Percentiles rank a stretch among this genome's conserved stretches.
Evolutionary conservation across 2,113 vertebrate genomes (phyloP).

Genomic region (Myotis brandtii): DNA sequence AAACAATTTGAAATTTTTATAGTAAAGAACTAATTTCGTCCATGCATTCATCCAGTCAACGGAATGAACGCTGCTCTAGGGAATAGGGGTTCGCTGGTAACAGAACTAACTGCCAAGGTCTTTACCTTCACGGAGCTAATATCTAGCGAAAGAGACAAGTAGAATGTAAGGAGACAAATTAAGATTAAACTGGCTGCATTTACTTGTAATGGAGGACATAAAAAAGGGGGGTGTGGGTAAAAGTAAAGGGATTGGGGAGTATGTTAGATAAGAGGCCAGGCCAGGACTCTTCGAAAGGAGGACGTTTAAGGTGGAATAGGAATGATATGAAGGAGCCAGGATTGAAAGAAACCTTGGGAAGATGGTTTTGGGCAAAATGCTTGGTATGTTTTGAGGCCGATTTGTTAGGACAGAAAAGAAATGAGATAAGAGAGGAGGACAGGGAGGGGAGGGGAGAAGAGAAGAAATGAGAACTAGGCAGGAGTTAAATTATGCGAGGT

Average conservation of each 20-base stretch:
- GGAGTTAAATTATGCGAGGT: not conserved
- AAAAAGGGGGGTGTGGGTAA: not conserved
- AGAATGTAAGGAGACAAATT: not conserved
- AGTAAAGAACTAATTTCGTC: not conserved
- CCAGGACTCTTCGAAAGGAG: not conserved
- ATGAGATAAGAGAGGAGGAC: not conserved
- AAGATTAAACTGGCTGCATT: not conserved
- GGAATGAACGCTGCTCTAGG: not conserved
- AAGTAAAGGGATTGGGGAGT: not conserved
- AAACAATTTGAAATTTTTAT: not conserved
- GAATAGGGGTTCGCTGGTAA: not conserved
- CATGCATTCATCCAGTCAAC: not conserved
- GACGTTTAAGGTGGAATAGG: not conserved
- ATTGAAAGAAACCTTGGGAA: not conserved
- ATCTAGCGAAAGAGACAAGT: not conserved
- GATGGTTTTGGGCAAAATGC: not conserved
- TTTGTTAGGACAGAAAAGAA: not conserved
- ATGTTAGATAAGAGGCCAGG: not conserved
- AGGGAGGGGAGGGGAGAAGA: not conserved
- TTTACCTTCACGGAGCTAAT: not conserved
- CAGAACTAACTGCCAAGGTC: not conserved
- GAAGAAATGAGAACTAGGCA: not conserved
- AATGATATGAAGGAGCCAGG: not conserved
- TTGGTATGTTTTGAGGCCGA: not conserved
- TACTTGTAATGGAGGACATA: not conserved